Base-by-base conservation (phyloP, 2,797 vertebrate genomes). In the Sardinella longiceps region DNA sequence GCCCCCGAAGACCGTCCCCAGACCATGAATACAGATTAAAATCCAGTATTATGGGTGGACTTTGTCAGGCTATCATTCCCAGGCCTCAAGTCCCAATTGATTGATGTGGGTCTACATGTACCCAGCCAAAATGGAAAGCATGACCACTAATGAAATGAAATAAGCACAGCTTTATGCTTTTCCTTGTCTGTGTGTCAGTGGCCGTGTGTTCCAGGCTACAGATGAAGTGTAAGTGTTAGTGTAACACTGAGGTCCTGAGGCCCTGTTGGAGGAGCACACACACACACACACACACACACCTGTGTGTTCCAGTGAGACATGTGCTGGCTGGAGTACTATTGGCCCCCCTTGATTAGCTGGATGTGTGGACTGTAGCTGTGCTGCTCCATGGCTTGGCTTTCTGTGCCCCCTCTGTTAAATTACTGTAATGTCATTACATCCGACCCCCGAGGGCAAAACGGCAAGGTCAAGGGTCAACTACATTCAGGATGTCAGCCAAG, bases 401-500 rank as follows among this genome's bases (percentile, higher is more conserved):
- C 70, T 43, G 33, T 77, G 30, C 33, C 70, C 56, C 20, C 70
- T 5, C 70, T 5, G 37, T 20, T 23, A 7, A 77, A 77, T 77
- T 43, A 77, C 70, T 77, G 70, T 77, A 77, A 77, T 39, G 70
- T 39, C 37, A 43, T 20, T 43, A 77, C 33, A 33, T 18, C 30
- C 20, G 20, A 23, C 70, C 30, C 63, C 63, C 6, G 28, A 43
- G 15, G 70, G n/a, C 60, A 77, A 1, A 23, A 2, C 12, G 15
- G 15, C 7, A 43, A 20, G 33, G 70, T 77, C 37, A 77, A 20
- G 37, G 70, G 70, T 77, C 70, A 77, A 77, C 37, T 77, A 43
- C 70, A 77, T 77, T 20, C 70, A 77, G 20, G 33, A 77, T 23
- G 70, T 77, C 70, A 77, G 70, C 70, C 70, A 77, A 77, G 70